phyloP scores from a whole-genome alignment of 2,113 vertebrate species.

The Daubentonia madagascariensis region DNA sequence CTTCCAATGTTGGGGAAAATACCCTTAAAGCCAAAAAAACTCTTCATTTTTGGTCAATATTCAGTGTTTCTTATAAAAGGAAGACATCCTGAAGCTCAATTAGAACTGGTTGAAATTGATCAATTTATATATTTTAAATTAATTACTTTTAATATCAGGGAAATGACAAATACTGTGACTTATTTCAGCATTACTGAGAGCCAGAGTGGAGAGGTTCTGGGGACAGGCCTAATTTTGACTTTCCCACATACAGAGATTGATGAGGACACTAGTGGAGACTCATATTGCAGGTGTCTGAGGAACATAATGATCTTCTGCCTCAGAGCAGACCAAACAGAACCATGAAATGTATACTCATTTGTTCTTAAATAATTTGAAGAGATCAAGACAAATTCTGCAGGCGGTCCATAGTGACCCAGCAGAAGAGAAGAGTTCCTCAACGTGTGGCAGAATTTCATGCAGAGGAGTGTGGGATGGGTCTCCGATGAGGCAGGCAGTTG shows the following conservation, averaged over 20 bases:
- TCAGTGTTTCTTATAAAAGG: slow-evolving; percentile 5
- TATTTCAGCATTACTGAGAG: background rate
- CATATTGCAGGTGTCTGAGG: background rate
- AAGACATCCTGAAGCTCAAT: background rate
- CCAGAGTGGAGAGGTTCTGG: background rate
- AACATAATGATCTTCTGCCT: background rate
- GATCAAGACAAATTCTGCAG: background rate
- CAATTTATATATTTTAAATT: background rate
- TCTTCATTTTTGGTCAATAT: background rate
- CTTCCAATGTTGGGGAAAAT: background rate
- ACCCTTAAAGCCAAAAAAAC: background rate
- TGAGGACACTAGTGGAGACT: background rate
- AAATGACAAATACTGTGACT: background rate
- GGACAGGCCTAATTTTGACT: background rate
- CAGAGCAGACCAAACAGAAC: background rate
- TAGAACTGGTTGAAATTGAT: background rate
- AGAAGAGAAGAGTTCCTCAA: background rate
- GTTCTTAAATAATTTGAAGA: background rate
- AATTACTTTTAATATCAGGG: background rate
- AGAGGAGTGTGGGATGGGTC: background rate
- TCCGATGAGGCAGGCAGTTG: background rate
- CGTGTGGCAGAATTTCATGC: background rate
- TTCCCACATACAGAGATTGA: background rate
- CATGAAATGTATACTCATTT: background rate
- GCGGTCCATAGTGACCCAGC: background rate